Base-by-base conservation (phyloP, 2,113 vertebrate species). In the Pycnonotus jocosus region DNA sequence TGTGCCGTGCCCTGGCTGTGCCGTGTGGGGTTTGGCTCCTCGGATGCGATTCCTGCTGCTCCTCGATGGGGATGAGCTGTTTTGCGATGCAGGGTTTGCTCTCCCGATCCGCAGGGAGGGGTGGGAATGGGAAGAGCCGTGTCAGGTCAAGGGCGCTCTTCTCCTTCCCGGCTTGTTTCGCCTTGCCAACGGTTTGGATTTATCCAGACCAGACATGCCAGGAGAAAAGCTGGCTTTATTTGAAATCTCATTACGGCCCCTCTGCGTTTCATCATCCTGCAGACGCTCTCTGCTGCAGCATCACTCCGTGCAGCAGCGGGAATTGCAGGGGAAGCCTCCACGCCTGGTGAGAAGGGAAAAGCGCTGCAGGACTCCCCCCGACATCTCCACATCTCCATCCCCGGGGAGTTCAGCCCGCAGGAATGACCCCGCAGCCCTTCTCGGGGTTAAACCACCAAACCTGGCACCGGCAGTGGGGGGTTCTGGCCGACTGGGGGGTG, bases 231-330 rank as follows among this genome's bases (percentile, higher is more conserved):
- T 93, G 88, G 78, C 58, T 95, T 88, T 31, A 60, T 81, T 57
- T 60, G 74, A 91, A 96, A 96, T 93, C 92, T 94, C 70, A 88
- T 96, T 96, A 93, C 7, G 40, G 90, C 37, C 62, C 48, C 90
- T 95, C 95, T 96, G 93, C 7, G 76, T 96, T 96, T 96, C 92
- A 85, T 96, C 93, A 95, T 76, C 73, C 90, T 92, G 96, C 93
- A 85, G 96, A 23, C 4, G 3, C 69, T 35, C 4, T 35, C 61
- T 54, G 73, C 90, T 90, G 92, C 95, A 94, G 90, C 83, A 86
- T 83, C 80, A 2, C 72, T 84, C 84, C 69, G 68, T 74, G 88
- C 90, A 54, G 95, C 78, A 11, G 81, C 69, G 94, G 81, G 74
- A 64, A 88, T 53, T 85, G 90, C 92, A 94, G 90, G 44, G 38